These are phyloP conservation scores for Psittacula derbiana DNA, from an alignment of 2,797 vertebrate species.

Conservation along the genomic window DNA sequence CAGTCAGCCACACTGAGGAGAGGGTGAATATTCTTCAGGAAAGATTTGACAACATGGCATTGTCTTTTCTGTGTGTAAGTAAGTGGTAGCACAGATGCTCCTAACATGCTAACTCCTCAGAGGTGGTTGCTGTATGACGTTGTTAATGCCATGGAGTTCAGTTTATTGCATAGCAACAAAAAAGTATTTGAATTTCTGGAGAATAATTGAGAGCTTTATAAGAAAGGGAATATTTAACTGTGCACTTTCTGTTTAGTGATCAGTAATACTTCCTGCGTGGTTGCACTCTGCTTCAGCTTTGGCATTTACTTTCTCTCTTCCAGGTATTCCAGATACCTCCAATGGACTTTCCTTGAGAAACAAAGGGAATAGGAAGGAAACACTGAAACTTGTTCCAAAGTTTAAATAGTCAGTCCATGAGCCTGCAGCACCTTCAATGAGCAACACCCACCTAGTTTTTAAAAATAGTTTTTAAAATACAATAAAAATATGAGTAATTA, in stretches of 20 bases:
- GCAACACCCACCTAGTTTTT: background rate
- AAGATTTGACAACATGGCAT: conserved; percentile 62
- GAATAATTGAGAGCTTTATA: background rate
- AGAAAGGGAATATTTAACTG: background rate
- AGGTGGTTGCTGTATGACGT: background rate
- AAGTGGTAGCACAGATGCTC: conserved; percentile 36
- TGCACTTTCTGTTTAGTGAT: background rate
- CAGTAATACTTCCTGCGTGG: background rate
- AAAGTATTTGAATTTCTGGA: background rate
- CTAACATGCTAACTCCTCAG: conserved; percentile 1
- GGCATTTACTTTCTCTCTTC: background rate
- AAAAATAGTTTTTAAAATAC: background rate
- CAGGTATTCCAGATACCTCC: background rate
- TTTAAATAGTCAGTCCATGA: background rate
- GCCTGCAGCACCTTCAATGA: background rate
- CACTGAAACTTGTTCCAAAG: background rate
- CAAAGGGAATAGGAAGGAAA: background rate
- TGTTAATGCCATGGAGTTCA: background rate
- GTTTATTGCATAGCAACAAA: conserved; percentile 18
- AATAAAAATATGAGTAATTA: background rate
- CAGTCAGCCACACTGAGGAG: conserved; percentile 38
- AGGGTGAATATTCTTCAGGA: conserved; percentile 38
- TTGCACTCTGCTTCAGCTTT: background rate
- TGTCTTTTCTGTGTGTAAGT: conserved; percentile 27
- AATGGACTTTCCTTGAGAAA: background rate